Conservation (phyloP, 2,888 invertebrate species). For the Magallana nippona region DNA sequence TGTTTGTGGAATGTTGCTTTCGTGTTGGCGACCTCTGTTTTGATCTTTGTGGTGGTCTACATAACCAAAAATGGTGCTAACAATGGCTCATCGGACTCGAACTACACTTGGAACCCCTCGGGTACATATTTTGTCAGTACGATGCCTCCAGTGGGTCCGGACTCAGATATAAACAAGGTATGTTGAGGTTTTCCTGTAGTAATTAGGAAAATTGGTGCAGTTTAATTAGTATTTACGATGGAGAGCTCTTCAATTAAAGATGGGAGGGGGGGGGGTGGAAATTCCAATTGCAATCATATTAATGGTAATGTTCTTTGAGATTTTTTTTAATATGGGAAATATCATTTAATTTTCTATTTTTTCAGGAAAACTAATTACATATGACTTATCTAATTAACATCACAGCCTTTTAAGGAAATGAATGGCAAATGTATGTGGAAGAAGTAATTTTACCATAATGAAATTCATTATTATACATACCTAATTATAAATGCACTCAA, state of each 20-base stretch:
- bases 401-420: neutral
- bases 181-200: neutral
- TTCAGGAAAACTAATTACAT: too few relatives aligned
- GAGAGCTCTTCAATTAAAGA: too few relatives aligned
- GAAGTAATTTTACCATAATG: neutral
- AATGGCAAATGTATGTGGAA: neutral
- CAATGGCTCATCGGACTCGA: neutral
- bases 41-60: constrained; percentile 35
- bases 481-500: too few relatives aligned
- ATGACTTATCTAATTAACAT: neutral
- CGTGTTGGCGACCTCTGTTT: constrained; percentile 26
- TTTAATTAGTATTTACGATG: too few relatives aligned
- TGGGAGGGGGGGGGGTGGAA: too few relatives aligned
- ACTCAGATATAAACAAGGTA: neutral
- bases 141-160: neutral
- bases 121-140: neutral
- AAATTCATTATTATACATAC: too few relatives aligned
- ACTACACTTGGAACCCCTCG: constrained; percentile 7
- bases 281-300: too few relatives aligned
- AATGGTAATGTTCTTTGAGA: too few relatives aligned
- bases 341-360: too few relatives aligned
- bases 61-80: neutral
- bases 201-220: too few relatives aligned
- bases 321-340: too few relatives aligned
- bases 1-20: constrained; percentile 49